Evolutionary conservation across 35 echinoderm and acorn worm genomes (phyloP).

Genomic region (Chiridota heheva): DNA sequence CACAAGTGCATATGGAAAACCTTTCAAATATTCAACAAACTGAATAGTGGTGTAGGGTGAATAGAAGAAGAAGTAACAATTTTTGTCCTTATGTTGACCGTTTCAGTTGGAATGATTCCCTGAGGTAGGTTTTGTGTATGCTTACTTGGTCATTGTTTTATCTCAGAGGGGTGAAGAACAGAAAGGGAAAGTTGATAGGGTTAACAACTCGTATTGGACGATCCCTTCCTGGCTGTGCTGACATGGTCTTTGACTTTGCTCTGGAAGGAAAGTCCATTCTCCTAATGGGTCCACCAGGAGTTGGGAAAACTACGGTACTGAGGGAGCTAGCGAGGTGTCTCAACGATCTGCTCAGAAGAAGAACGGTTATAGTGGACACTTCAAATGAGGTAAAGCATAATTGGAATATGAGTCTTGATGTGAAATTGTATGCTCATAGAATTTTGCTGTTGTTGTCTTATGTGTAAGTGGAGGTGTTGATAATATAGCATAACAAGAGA

Average conservation of each 20-base stretch:
- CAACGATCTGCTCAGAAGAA: constrained; percentile 44
- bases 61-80: no score
- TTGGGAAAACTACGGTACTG: constrained; percentile 78
- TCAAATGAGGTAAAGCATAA: constrained; percentile 52
- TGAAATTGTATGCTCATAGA: neutral
- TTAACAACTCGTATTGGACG: constrained; percentile 41
- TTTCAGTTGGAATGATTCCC: no score
- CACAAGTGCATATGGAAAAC: no score
- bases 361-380: constrained; percentile 67
- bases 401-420: neutral
- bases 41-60: no score
- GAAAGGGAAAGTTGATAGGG: constrained; percentile 33
- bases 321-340: constrained; percentile 59
- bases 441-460: neutral
- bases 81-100: no score
- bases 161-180: constrained; percentile 43
- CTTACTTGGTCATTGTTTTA: no score
- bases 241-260: constrained; percentile 60
- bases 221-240: constrained; percentile 50
- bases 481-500: no score
- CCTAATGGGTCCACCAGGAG: constrained; percentile 49
- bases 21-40: no score
- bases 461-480: no score
- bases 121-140: no score
- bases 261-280: constrained; percentile 43